Conservation (phyloP, 1,140 invertebrate genomes). For the Saccostrea echinata region DNA sequence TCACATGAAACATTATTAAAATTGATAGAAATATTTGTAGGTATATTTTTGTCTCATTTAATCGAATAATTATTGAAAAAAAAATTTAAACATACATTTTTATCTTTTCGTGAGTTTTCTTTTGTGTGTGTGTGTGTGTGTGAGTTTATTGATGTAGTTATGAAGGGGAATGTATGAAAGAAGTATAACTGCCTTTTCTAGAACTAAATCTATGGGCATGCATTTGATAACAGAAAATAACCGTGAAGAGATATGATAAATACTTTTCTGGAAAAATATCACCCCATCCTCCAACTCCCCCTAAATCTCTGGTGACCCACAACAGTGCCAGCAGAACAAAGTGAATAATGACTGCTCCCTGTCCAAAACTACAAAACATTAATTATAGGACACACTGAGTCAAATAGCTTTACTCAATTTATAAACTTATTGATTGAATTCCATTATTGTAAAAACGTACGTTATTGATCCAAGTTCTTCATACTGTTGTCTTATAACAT, state of each 20-base stretch:
- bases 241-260: background rate
- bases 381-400: background rate
- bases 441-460: background rate
- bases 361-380: conserved; percentile 84
- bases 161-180: no score
- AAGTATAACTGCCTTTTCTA: no score
- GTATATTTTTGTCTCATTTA: no score
- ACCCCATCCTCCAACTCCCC: conserved; percentile 89
- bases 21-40: no score
- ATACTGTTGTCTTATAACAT: background rate
- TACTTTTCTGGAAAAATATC: conserved; percentile 74
- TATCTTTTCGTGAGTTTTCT: no score
- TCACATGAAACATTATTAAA: no score
- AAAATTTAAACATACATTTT: no score
- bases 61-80: no score
- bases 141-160: no score
- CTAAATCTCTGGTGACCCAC: conserved; percentile 94
- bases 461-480: conserved; percentile 15
- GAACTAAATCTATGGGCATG: no score
- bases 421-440: background rate
- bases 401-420: background rate
- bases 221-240: no score
- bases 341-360: conserved; percentile 86
- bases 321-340: conserved; percentile 90
- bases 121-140: no score